These are phyloP conservation scores for Ophion obscuratus DNA, from an alignment of 2,888 invertebrate species.

Conservation along the genomic window DNA sequence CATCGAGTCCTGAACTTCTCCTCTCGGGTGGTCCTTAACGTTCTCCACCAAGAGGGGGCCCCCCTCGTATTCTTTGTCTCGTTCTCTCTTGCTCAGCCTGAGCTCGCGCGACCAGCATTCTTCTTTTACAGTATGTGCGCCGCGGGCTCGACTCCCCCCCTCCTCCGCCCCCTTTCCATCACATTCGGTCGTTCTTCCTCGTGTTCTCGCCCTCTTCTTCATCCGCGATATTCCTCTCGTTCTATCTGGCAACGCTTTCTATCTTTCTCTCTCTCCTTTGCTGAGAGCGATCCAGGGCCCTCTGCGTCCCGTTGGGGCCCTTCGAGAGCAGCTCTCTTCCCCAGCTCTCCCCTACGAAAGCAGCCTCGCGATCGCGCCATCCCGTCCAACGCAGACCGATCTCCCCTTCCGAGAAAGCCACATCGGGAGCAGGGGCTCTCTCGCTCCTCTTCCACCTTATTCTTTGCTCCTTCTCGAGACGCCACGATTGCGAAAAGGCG, in stretches of 20 bases:
- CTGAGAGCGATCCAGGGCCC: slow-evolving; percentile 9
- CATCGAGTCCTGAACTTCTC: slow-evolving; percentile 81
- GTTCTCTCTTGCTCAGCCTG: slow-evolving; percentile 63
- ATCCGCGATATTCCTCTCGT: slow-evolving; percentile 46
- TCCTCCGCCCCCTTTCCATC: slow-evolving; percentile 36
- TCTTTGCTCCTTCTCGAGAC: slow-evolving; percentile 26
- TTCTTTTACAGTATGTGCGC: slow-evolving; percentile 65
- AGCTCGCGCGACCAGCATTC: slow-evolving; percentile 61
- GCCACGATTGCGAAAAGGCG: slow-evolving; percentile 69
- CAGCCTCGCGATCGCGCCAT: slow-evolving; percentile 64
- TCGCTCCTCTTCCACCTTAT: not conserved
- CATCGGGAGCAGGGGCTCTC: slow-evolving; percentile 55
- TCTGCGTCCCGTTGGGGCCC: slow-evolving; percentile 13
- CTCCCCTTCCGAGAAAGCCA: slow-evolving; percentile 69
- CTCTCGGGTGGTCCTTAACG: slow-evolving; percentile 82
- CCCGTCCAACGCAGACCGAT: slow-evolving; percentile 54
- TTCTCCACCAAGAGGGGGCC: slow-evolving; percentile 69
- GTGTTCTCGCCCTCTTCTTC: slow-evolving; percentile 58
- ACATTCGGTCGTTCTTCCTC: slow-evolving; percentile 53
- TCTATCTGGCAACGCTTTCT: slow-evolving; percentile 40
- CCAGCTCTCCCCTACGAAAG: slow-evolving; percentile 13
- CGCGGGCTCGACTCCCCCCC: slow-evolving; percentile 49
- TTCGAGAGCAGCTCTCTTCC: slow-evolving; percentile 29
- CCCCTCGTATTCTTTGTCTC: slow-evolving; percentile 35
- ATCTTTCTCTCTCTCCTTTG: slow-evolving; percentile 11